phyloP scores from a whole-genome alignment of 2,113 vertebrate species.

The Oncorhynchus nerka region DNA sequence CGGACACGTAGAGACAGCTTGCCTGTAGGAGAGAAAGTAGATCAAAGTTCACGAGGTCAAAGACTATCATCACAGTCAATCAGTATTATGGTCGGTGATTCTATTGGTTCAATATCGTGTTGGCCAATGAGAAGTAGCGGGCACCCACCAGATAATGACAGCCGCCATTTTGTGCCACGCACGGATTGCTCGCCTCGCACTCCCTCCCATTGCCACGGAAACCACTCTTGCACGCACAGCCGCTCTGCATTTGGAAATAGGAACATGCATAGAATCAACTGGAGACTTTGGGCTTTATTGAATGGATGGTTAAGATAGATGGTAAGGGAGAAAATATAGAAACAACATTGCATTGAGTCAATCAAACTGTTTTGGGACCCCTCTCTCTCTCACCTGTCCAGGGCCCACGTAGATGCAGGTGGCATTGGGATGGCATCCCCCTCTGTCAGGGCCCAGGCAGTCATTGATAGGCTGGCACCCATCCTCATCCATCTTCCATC shows the following conservation, averaged over 20 bases:
- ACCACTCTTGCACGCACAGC: constrained; percentile 84
- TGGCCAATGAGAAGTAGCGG: neutral
- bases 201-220: constrained; percentile 83
- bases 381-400: constrained; percentile 78
- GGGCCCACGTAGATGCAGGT: constrained; percentile 86
- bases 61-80: neutral
- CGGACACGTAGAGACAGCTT: constrained; percentile 51
- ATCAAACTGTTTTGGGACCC: no score
- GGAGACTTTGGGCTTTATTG: neutral
- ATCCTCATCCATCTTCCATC: constrained; percentile 82
- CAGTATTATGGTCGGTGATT: neutral
- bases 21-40: constrained; percentile 41
- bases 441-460: constrained; percentile 68
- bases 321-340: neutral
- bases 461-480: constrained; percentile 87
- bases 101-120: neutral
- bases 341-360: neutral
- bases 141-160: constrained; percentile 86
- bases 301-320: neutral
- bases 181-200: constrained; percentile 81
- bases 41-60: neutral
- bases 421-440: constrained; percentile 82
- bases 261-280: neutral
- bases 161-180: constrained; percentile 74
- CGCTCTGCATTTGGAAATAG: constrained; percentile 69